Percentiles rank a stretch among this genome's conserved stretches.
These are phyloP conservation scores for Campoletis sonorensis DNA, from an alignment of 1,140 invertebrate genomes.

Conservation along the genomic window DNA sequence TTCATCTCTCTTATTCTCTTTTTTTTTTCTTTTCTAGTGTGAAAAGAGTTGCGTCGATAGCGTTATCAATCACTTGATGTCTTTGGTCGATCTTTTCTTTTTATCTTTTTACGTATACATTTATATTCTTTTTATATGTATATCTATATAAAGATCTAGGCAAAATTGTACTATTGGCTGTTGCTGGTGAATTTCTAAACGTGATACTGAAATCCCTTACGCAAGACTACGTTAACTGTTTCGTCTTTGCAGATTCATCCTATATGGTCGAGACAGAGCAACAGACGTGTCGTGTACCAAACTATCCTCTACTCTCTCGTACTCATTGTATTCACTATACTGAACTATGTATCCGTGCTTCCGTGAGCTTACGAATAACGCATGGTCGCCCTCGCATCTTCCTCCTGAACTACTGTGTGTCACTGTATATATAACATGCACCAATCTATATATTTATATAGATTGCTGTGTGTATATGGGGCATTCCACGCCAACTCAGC, in stretches of 20 bases:
- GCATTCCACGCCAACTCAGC: slow-evolving; percentile 9
- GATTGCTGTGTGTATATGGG: not conserved
- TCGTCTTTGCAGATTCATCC: slow-evolving; percentile 20
- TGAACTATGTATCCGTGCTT: slow-evolving; percentile 37
- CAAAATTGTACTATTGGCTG: not conserved
- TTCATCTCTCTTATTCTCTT: not conserved
- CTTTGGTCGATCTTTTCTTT: slow-evolving; percentile 17
- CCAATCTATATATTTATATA: not conserved
- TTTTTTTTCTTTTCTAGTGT: not conserved
- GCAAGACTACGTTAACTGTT: slow-evolving; percentile 13
- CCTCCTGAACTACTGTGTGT: slow-evolving; percentile 17
- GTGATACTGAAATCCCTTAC: slow-evolving; percentile 4
- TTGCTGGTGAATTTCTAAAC: slow-evolving; percentile 1
- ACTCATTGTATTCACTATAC: slow-evolving; percentile 19
- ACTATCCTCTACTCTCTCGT: slow-evolving; percentile 13
- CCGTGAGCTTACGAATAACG: slow-evolving; percentile 46
- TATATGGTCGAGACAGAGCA: slow-evolving; percentile 1
- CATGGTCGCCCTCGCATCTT: slow-evolving; percentile 36
- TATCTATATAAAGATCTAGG: slow-evolving; percentile 9
- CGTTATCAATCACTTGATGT: slow-evolving; percentile 51
- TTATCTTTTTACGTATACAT: not conserved
- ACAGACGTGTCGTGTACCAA: slow-evolving; percentile 3
- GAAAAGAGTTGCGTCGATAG: slow-evolving; percentile 12
- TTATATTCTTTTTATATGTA: no score
- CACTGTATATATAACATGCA: not conserved